Evolutionary conservation across 2,888 invertebrate species (phyloP), one percentile per base, ranked within the genome.

Genomic region (Mystacides longicornis): DNA sequence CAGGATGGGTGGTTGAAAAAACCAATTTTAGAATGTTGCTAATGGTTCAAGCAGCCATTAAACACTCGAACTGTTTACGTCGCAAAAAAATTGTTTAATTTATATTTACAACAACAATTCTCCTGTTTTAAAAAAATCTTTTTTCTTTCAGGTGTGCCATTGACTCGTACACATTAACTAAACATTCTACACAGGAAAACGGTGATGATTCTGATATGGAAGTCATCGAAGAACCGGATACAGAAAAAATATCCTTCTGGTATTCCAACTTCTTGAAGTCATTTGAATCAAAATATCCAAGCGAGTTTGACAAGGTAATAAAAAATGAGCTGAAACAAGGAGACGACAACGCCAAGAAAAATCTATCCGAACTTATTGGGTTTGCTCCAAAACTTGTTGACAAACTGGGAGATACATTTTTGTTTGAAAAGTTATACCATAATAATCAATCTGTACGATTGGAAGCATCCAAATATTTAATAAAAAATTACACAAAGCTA

Each of bases 361-460:
- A 67, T 43, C 65, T 68, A 50, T 71, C 75, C 3, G 72, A 73
- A 64, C 63, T 76, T 4, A 63, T 78, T 63, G 78, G 77, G 16
- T 81, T 80, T 59, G 79, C 81, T 58, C 76, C 81, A 1, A 78
- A 80, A 43, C 73, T 79, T 0, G 71, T 75, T 0, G 78, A 79
- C 58, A 74, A 74, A 66, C 69, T 78, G 11, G 75, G 75, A 49
- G 74, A 74, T 1, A 74, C 72, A 33, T 75, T 79, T 52, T 72
- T 87, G 0, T 82, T 86, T 63, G 81, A 87, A 65, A 84, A 85
- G 62, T 69, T 93, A 1, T 86, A 89, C 64, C 89, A 93, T 68
- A 74, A 83, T 0, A 84, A 81, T 64, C 69, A 83, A 0, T 71
- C 79, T 48, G 74, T 87, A 52, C 79, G 93, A 60, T 71, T 81